phyloP scores from a whole-genome alignment of 2,113 vertebrate species.

The Pomatorhinus ruficollis region DNA sequence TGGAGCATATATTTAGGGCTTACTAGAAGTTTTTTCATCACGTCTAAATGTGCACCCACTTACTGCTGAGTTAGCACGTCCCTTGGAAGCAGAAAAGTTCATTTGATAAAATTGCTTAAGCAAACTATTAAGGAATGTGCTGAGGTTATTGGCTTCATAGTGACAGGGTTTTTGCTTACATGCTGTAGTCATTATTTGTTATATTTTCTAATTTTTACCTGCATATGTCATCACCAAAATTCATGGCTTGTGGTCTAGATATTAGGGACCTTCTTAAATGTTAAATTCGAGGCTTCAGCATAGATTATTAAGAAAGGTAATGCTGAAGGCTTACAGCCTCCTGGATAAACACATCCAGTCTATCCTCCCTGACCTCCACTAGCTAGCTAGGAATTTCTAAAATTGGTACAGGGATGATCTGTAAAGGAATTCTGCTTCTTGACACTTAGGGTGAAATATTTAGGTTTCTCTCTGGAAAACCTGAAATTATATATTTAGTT shows the following conservation, averaged over 20 bases:
- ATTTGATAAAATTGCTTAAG: neutral
- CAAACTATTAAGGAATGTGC: neutral
- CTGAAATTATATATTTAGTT: neutral
- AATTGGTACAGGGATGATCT: neutral
- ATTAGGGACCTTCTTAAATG: neutral
- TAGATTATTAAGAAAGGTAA: neutral
- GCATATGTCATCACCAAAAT: rapidly evolving
- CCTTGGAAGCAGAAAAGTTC: neutral
- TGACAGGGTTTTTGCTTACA: neutral
- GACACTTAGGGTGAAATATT: neutral
- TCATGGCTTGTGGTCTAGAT: neutral
- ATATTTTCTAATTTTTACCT: neutral
- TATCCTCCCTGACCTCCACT: neutral
- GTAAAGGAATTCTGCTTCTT: neutral
- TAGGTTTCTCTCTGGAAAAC: neutral
- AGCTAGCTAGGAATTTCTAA: neutral
- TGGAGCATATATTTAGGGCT: neutral
- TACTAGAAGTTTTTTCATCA: neutral
- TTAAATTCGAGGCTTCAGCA: neutral
- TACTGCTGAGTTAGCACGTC: neutral
- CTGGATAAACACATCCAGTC: neutral
- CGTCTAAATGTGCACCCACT: neutral
- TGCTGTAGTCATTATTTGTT: neutral
- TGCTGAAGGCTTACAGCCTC: neutral
- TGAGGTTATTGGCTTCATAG: neutral